Conservation (phyloP, 2,888 invertebrate species). For the Lasioglossum calceatum region DNA sequence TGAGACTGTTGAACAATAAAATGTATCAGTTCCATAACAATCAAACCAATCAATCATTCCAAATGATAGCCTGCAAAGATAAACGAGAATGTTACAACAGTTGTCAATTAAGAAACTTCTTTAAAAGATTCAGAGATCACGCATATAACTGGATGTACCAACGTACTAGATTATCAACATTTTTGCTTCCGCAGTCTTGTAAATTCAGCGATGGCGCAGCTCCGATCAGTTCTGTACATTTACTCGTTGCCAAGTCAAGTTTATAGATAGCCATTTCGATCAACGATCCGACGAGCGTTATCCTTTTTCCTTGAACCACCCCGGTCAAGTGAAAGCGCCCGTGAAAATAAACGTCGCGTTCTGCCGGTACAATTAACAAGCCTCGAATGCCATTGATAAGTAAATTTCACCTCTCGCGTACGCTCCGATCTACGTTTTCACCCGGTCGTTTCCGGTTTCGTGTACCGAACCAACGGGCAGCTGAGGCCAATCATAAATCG, state of each 20-base stretch:
- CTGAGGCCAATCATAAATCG: constrained; percentile 44
- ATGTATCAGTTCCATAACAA: neutral
- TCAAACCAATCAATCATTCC: neutral
- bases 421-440: constrained; percentile 24
- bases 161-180: neutral
- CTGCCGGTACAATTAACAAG: constrained; percentile 1
- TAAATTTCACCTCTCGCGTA: constrained; percentile 52
- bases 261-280: neutral
- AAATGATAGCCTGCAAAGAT: neutral
- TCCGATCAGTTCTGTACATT: neutral
- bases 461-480: neutral
- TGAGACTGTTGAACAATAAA: neutral
- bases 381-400: constrained; percentile 31
- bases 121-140: neutral
- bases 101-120: neutral
- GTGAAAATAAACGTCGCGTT: constrained; percentile 15
- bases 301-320: constrained; percentile 2
- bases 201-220: neutral
- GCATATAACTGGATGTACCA: neutral
- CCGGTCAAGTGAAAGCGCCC: constrained; percentile 28
- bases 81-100: neutral
- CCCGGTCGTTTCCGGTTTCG: constrained; percentile 37
- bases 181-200: neutral
- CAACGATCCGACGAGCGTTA: neutral
- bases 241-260: neutral